Base-by-base conservation (phyloP, 2,113 vertebrate species). In the Gymnorhina tibicen region DNA sequence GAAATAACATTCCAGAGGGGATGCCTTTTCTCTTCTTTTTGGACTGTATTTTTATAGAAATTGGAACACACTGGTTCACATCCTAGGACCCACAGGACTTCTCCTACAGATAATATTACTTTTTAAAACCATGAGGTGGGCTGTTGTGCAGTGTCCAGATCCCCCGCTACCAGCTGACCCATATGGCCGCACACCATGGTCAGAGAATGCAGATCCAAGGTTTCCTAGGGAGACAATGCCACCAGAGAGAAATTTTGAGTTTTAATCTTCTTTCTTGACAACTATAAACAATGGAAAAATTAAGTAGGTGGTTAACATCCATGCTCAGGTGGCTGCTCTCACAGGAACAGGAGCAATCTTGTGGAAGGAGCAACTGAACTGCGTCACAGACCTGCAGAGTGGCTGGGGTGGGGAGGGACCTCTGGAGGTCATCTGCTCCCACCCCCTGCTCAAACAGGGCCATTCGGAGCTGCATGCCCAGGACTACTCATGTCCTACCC, bases 1-100 rank as follows among this genome's bases (percentile, higher is more conserved):
- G 53, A 72, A 91, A 85, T 55, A 85, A 82, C 53, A 91, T 73
- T 88, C 49, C n/a, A 87, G 78, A 85, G 27, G 53, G 87, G 85
- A 85, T 60, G 39, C 33, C 66, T 75, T 81, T 79, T 69, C 81
- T 21, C 20, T 53, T 35, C 18, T 62, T 62, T 72, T 53, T 70
- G 32, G 59, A 62, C 19, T 56, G 2, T 16, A 55, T 66, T 76
- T 88, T 89, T 47, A 69, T 6, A 66, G 58, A 46, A 79, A 84
- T 41, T 39, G 53, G 50, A 79, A 67, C 59, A 42, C 26, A n/a
- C 33, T 79, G 35, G 23, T 83, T 85, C n/a, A 22, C 39, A 76
- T 67, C 47, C 59, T 50, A 77, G 37, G 46, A 77, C 16, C 32
- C 41, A 83, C 2, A 16, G 21, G 30, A 33, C 58, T 58, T 82